Evolutionary conservation across 2,797 vertebrate species (phyloP), one percentile per base, ranked within the genome.

Genomic region (Fringilla coelebs): DNA sequence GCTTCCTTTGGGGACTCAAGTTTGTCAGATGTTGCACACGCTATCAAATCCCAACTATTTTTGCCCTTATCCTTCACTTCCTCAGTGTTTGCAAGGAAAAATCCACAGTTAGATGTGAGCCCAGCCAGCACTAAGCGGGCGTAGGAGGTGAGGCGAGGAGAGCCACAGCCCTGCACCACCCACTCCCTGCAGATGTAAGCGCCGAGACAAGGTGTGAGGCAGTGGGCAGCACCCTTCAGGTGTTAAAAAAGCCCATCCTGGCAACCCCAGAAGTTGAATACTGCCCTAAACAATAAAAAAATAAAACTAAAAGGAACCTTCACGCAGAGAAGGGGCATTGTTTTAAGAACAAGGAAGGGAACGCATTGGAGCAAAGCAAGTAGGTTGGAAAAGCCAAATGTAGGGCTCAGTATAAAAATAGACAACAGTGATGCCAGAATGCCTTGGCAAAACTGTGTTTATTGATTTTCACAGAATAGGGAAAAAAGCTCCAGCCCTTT

Each of bases 1-100:
- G 46, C 87, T 95, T 92, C 89, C 88, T 91, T 66, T 52, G 36
- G 73, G 75, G 62, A 65, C 67, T 68, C 45, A 74, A 86, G 79
- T 88, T 93, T 90, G 83, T 95, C 91, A 85, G 94, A 95, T 93
- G 89, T 92, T 95, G 94, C 41, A 75, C 61, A 36, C 1, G 2
- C 65, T 55, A 88, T 55, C 88, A 70, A 91, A 93, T 78, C 83
- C 58, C 92, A 95, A 94, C 93, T 91, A 94, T 93, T 91, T 96
- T 91, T 84, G 90, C 91, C 88, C 90, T 94, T 88, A 38, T 79
- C 90, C 90, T 88, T 76, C 91, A 70, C 83, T 94, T 93, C 88
- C 88, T 88, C 34, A 17, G 85, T 28, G 46, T 81, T 81, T 66
- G 76, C 40, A 51, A 68, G 76, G 76, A 85, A 90, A 40, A 68